phyloP scores from a whole-genome alignment of 2,888 invertebrate genomes.

The Eurytoma adleriae region DNA sequence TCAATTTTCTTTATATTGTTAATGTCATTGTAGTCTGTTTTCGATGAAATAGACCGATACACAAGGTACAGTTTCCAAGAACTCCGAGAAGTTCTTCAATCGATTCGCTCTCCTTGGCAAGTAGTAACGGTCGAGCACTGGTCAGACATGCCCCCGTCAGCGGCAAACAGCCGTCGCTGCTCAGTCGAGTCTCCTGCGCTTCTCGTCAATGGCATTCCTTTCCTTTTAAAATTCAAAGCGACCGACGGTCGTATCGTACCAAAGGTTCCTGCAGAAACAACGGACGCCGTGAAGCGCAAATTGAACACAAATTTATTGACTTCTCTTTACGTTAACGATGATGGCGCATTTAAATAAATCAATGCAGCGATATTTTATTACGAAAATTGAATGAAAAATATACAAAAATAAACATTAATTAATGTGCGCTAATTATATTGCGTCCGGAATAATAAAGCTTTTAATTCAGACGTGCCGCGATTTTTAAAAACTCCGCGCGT shows the following conservation, averaged over 20 bases:
- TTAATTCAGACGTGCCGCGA: too few relatives aligned
- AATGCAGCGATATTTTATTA: neutral
- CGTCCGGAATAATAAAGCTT: neutral
- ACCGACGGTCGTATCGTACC: neutral
- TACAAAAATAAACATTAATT: neutral
- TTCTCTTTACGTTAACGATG: neutral
- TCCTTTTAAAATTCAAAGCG: neutral
- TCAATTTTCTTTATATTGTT: neutral
- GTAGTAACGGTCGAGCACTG: neutral
- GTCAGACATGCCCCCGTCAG: neutral
- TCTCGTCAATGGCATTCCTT: neutral
- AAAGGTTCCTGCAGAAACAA: neutral
- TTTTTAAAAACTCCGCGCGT: too few relatives aligned
- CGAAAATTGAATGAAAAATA: neutral
- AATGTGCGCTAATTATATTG: neutral
- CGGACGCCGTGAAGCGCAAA: neutral
- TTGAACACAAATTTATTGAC: neutral
- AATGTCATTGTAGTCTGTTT: too few relatives aligned
- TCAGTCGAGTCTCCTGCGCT: neutral
- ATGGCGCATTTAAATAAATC: neutral
- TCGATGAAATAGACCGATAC: neutral
- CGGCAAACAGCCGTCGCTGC: neutral
- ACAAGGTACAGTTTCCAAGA: neutral
- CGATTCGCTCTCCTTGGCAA: neutral
- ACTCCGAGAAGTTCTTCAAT: conserved; percentile 1